phyloP scores from a whole-genome alignment of 1,140 invertebrate genomes.

The Apis cerana region DNA sequence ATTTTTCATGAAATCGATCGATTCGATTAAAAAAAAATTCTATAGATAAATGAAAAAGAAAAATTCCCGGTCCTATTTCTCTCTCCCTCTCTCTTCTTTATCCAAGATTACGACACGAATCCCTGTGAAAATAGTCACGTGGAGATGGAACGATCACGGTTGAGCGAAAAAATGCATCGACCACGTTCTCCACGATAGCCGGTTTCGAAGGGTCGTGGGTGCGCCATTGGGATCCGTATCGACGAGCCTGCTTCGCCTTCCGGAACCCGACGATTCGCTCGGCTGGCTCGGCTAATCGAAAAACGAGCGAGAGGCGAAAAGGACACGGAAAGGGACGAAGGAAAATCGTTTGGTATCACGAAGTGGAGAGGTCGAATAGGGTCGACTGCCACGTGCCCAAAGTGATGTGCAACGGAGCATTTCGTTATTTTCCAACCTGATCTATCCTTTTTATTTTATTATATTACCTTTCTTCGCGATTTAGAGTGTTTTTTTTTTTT shows the following conservation, averaged over 20 bases:
- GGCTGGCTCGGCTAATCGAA: slow-evolving; percentile 71
- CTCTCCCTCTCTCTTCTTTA: too few species aligned
- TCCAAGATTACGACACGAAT: too few species aligned
- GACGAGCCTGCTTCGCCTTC: slow-evolving; percentile 64
- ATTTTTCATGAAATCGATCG: too few species aligned
- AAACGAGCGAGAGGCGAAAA: slow-evolving; percentile 42
- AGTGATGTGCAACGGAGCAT: slow-evolving; percentile 8
- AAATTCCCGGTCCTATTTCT: background rate
- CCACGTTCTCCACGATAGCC: slow-evolving; percentile 27
- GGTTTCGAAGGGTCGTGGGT: slow-evolving; percentile 68
- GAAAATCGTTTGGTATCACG: slow-evolving; percentile 36
- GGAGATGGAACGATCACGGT: background rate
- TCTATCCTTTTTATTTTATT: background rate
- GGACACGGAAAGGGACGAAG: background rate
- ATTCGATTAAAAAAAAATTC: too few species aligned
- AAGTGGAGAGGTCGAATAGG: slow-evolving; percentile 26
- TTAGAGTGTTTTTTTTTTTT: too few species aligned
- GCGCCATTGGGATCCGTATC: slow-evolving; percentile 61
- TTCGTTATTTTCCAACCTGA: background rate
- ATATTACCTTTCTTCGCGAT: background rate
- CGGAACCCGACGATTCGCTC: slow-evolving; percentile 68
- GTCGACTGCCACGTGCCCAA: slow-evolving; percentile 43
- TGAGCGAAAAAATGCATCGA: background rate
- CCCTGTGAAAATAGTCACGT: background rate
- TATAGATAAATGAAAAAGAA: accelerated